Evolutionary conservation across 1,140 invertebrate species (phyloP).

Genomic region (Drosophila seguyi): DNA sequence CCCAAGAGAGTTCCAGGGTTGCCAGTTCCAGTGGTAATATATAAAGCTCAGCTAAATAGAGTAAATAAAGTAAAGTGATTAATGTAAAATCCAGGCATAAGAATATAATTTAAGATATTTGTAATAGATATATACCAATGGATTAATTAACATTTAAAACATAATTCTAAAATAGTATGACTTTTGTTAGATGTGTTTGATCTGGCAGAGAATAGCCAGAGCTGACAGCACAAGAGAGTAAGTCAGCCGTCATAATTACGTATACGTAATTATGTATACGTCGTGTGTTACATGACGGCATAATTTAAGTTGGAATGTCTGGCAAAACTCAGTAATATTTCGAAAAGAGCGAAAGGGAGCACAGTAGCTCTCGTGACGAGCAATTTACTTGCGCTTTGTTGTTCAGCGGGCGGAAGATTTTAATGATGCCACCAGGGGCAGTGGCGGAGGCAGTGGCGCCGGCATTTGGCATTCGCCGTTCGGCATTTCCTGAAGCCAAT

Average conservation of each 20-base stretch:
- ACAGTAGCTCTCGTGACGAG: conserved; percentile 53
- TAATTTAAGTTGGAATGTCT: conserved; percentile 61
- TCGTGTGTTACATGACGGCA: conserved; percentile 59
- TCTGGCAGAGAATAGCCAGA: background rate
- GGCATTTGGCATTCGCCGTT: conserved; percentile 12
- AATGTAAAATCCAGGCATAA: background rate
- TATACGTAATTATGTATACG: conserved; percentile 66
- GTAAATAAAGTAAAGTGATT: background rate
- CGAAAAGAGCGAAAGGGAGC: conserved; percentile 20
- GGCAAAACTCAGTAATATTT: conserved; percentile 38
- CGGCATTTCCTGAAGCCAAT: conserved; percentile 24
- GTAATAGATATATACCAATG: too few species aligned
- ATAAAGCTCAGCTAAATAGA: background rate
- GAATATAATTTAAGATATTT: background rate
- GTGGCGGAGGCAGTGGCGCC: conserved; percentile 2
- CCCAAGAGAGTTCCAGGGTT: conserved; percentile 23
- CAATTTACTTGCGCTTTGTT: conserved; percentile 77
- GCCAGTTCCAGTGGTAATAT: background rate
- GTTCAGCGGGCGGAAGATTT: conserved; percentile 76
- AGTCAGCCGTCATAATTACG: conserved; percentile 50
- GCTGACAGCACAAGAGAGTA: background rate
- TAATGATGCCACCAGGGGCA: conserved; percentile 61
- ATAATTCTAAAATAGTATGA: background rate
- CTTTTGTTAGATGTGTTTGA: too few species aligned
- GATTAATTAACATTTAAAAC: too few species aligned